Evolutionary conservation across 2,113 vertebrate genomes (phyloP).

Genomic region (Mystacornis crossleyi): DNA sequence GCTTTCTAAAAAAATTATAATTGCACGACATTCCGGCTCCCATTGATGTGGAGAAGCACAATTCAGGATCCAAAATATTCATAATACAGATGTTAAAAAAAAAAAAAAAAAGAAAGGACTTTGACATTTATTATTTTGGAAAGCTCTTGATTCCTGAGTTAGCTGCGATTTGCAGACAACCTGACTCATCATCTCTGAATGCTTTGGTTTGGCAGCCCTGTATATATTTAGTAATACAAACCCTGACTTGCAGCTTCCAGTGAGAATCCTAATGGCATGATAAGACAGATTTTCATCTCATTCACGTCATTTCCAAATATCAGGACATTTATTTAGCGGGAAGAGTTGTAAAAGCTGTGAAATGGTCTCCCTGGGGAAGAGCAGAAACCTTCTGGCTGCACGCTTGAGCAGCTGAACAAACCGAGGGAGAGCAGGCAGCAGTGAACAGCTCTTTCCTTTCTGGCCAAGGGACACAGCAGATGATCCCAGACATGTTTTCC

Average conservation of each 20-base stretch:
- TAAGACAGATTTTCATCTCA: slow-evolving; percentile 52
- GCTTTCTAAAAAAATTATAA: slow-evolving; percentile 12
- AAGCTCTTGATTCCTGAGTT: not conserved
- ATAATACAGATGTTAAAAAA: not conserved
- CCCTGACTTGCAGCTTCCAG: slow-evolving; percentile 47
- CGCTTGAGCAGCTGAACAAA: not conserved
- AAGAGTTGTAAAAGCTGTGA: slow-evolving; percentile 26
- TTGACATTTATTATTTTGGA: slow-evolving; percentile 7
- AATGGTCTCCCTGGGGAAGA: not conserved
- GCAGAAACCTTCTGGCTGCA: not conserved
- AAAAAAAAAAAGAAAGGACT: not conserved
- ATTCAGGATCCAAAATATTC: not conserved
- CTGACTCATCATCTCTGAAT: slow-evolving; percentile 60
- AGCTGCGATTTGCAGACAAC: not conserved
- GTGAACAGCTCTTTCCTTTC: not conserved
- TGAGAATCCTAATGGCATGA: slow-evolving; percentile 11
- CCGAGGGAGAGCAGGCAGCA: not conserved
- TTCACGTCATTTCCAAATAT: slow-evolving; percentile 13
- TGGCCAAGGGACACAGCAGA: not conserved
- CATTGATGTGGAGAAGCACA: slow-evolving; percentile 2
- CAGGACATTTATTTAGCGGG: not conserved
- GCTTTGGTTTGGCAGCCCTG: slow-evolving; percentile 29
- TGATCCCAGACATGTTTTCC: slow-evolving; percentile 1
- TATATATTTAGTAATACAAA: slow-evolving; percentile 47
- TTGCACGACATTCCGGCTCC: not conserved